A percentile compares a stretch with the other conserved stretches of the same genome.
These are phyloP conservation scores for Drosophila mulleri DNA, from an alignment of 2,888 invertebrate species.

Conservation along the genomic window DNA sequence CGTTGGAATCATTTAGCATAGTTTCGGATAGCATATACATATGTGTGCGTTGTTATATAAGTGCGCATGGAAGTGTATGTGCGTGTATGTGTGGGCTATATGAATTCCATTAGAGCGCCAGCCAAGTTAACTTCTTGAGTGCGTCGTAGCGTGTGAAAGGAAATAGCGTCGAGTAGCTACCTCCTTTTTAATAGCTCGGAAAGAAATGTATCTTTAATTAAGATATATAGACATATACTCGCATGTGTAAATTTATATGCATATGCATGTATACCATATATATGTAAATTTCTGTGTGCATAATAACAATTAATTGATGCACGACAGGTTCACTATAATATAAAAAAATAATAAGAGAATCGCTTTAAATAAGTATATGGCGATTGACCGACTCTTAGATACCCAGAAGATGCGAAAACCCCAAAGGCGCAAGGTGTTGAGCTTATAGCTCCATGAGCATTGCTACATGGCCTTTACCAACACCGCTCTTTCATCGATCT, in stretches of 20 bases:
- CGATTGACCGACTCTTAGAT: neutral
- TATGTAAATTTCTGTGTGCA: neutral
- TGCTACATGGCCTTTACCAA: neutral
- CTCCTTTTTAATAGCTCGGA: slow-evolving; percentile 7
- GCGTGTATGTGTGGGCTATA: slow-evolving; percentile 19
- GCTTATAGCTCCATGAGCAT: neutral
- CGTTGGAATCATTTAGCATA: slow-evolving; percentile 66
- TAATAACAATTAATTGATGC: neutral
- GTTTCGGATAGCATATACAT: slow-evolving; percentile 40
- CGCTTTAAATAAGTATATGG: neutral
- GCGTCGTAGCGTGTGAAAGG: slow-evolving; percentile 4
- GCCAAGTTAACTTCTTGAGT: slow-evolving; percentile 5
- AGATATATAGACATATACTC: neutral
- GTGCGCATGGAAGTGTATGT: slow-evolving; percentile 1
- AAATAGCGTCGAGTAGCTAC: slow-evolving; percentile 1
- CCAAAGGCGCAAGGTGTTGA: too few relatives aligned
- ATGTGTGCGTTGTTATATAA: slow-evolving; percentile 9
- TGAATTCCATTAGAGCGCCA: slow-evolving; percentile 43
- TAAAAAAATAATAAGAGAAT: neutral
- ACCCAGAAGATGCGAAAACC: neutral
- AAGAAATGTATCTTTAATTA: neutral
- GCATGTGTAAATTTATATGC: too few relatives aligned
- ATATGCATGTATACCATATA: neutral
- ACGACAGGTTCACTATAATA: neutral
- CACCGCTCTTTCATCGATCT: neutral